Percentiles rank a stretch among this genome's conserved stretches.
Evolutionary conservation across 2,888 invertebrate genomes (phyloP).

Genomic region (Anoncus sp.): DNA sequence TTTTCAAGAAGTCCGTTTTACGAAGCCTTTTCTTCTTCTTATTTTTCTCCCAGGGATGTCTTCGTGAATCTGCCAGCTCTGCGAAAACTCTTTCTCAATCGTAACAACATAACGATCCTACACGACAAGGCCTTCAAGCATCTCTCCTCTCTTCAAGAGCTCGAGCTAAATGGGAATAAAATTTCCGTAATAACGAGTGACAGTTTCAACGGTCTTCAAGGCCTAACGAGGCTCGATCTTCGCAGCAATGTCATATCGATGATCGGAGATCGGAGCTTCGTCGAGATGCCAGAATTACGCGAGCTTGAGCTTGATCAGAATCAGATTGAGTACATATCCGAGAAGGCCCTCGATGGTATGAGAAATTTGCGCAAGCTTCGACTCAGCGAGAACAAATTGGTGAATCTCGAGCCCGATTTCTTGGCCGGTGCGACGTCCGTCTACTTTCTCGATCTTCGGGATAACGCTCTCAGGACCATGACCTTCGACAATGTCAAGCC

Average conservation of each 20-base stretch:
- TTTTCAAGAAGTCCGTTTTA: too few species aligned
- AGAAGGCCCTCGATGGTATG: conserved; percentile 91
- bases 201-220: conserved; percentile 91
- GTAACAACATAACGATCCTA: conserved; percentile 93
- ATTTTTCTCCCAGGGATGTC: conserved; percentile 84
- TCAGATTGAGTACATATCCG: conserved; percentile 89
- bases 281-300: conserved; percentile 90
- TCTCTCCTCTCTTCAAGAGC: conserved; percentile 89
- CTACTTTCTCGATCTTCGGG: conserved; percentile 90
- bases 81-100: conserved; percentile 91
- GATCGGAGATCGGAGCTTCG: conserved; percentile 92
- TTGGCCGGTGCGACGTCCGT: conserved; percentile 90
- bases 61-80: conserved; percentile 90
- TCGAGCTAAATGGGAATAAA: conserved; percentile 92
- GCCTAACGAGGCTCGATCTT: conserved; percentile 90
- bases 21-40: background rate
- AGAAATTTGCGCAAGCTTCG: conserved; percentile 89
- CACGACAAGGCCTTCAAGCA: conserved; percentile 93
- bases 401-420: conserved; percentile 88
- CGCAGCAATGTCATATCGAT: conserved; percentile 90
- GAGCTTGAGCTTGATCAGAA: conserved; percentile 89
- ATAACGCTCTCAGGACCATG: conserved; percentile 91
- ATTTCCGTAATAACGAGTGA: conserved; percentile 90
- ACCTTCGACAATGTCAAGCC: conserved; percentile 91
- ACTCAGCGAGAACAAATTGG: conserved; percentile 91